Base-by-base conservation (phyloP, 2,797 vertebrate species). In the Hylomyscus alleni region DNA sequence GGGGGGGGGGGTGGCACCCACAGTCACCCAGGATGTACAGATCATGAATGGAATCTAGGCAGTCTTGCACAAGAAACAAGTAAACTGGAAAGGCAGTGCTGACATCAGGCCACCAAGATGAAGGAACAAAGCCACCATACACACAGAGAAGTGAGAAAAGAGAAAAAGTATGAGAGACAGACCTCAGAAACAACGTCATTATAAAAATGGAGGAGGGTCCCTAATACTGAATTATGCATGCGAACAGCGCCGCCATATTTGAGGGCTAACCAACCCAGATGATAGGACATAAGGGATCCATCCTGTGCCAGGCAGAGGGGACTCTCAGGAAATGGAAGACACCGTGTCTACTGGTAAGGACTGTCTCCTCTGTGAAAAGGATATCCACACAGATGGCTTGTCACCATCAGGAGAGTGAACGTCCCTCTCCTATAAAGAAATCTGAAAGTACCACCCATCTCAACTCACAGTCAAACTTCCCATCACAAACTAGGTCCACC, bases 201-300 rank as follows among this genome's bases (percentile, higher is more conserved):
- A 77, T 37, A 89, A 24, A 88, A 81, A 20, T 4, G 15, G 4
- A 15, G 15, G 1, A 24, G 19, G 20, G 19, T 19, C 56, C 31
- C 31, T 17, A 31, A 40, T n/a, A 15, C 3, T 11, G 11, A 93
- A 52, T 3, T 47, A 44, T 52, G 14, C 47, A 24, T 3, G 1
- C 47, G 22, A n/a, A 24, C 12, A 60, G 2, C 0, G 5, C 34
- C 14, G 40, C 37, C 47, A 22, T 44, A 11, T 14, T n/a, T 7
- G 10, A 82, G 14, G 40, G 26, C 52, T 47, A 3, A 78, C 10
- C 6, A n/a, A 81, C 15, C 6, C 29, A 87, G 8, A 52, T 37
- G 29, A 1, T 0, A 0, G 12, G 52, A n/a, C 37, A 19, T 4
- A 15, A 75, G 67, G 50, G 17, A n/a, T 75, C 47, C 9, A 87